Base-by-base conservation (phyloP, 2,113 vertebrate genomes). In the Rafetus swinhoei region DNA sequence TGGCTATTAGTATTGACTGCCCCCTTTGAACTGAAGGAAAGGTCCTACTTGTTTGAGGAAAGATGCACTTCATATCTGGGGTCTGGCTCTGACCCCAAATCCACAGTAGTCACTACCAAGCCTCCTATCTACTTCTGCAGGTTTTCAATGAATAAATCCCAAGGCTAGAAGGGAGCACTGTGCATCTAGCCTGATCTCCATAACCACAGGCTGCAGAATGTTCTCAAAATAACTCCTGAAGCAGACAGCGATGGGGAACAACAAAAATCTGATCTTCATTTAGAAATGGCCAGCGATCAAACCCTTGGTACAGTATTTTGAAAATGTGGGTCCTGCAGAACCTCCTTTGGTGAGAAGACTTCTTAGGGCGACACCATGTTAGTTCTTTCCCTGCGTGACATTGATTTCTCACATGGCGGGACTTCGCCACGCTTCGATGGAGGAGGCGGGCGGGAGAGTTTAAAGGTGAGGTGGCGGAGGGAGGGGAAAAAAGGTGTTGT, bases 371-470 rank as follows among this genome's bases (percentile, higher is more conserved):
- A 45, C 45, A 45, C 45, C 45, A 45, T 45, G 45, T 7, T 27
- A 15, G 59, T 14, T 62, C 13, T 14, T 16, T 16, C 62, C 62
- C 6, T 7, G 60, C 60, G 27, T 19, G 32, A 8, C 62, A 19
- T 19, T 18, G 62, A n/a, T 9, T 9, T 9, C 32, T n/a, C 62
- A 9, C 6, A 5, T 29, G 0, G 29, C 6, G 29, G 60, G 32
- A 32, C 13, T 6, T 60, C 3, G 27, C 60, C 60, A 5, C 27
- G 6, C 62, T 32, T 29, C 6, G 84, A 52, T 39, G 53, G 50
- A 81, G 85, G 90, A 39, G 81, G 16, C 80, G 80, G 81, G 16
- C 80, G 80, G 83, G 90, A 94, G 95, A 95, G 86, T 91, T 27
- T 55, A 14, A 39, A 29, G 59, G 45, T 45, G 45, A 45, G 45